phyloP scores from a whole-genome alignment of 2,888 invertebrate species.

The Teinopalpus imperialis region DNA sequence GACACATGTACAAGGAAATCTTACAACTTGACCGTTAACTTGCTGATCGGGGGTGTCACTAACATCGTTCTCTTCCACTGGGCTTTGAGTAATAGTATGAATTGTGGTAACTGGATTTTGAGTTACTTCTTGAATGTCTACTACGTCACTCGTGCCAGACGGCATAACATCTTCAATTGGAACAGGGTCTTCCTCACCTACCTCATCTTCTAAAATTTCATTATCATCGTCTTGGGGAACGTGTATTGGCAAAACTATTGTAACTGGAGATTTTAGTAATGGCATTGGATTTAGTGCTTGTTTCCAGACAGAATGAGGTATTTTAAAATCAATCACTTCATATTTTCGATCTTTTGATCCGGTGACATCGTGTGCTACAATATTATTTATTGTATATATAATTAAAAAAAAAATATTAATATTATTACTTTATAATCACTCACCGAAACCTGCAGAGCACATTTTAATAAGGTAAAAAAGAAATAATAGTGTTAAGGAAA shows the following conservation, averaged over 20 bases:
- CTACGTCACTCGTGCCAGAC: slow-evolving; percentile 33
- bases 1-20: slow-evolving; percentile 84
- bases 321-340: slow-evolving; percentile 56
- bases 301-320: slow-evolving; percentile 58
- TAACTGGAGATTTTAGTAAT: slow-evolving; percentile 64
- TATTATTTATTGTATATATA: slow-evolving; percentile 1
- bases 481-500: slow-evolving; percentile 34
- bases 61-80: slow-evolving; percentile 44
- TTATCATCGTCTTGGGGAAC: slow-evolving; percentile 51
- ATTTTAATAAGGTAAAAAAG: slow-evolving; percentile 33
- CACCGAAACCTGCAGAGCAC: slow-evolving; percentile 41
- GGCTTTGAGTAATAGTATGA: slow-evolving; percentile 40
- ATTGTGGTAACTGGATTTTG: slow-evolving; percentile 35
- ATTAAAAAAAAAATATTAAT: not conserved
- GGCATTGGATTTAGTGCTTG: slow-evolving; percentile 63
- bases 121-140: slow-evolving; percentile 37
- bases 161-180: slow-evolving; percentile 36
- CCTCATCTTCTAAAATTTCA: slow-evolving; percentile 35
- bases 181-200: slow-evolving; percentile 41
- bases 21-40: slow-evolving; percentile 69
- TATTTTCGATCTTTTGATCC: slow-evolving; percentile 50
- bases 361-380: slow-evolving; percentile 41
- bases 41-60: slow-evolving; percentile 38
- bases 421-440: slow-evolving; percentile 21
- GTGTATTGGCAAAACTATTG: slow-evolving; percentile 65